Conservation (phyloP, 2,888 invertebrate species). For the Hyalella azteca region DNA sequence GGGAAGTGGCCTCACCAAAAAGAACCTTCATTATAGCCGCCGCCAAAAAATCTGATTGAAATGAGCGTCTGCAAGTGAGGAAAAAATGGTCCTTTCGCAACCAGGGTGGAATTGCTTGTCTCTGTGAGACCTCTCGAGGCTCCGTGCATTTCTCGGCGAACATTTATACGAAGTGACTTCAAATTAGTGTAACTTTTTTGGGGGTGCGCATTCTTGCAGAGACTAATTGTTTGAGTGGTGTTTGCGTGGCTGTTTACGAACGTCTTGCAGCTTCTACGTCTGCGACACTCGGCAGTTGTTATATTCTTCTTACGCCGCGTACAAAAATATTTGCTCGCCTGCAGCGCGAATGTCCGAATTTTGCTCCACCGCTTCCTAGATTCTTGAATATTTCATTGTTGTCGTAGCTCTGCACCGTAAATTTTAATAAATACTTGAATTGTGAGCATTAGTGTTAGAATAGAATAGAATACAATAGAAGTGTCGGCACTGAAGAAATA, state of each 20-base stretch:
- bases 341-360: background rate
- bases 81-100: conserved; percentile 5
- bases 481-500: no score
- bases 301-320: no score
- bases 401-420: no score
- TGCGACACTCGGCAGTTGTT: background rate
- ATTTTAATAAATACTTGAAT: no score
- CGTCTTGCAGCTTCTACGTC: background rate
- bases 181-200: conserved; percentile 24
- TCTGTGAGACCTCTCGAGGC: conserved; percentile 20
- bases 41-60: conserved; percentile 27
- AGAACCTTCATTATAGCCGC: conserved; percentile 19
- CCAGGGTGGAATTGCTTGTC: conserved; percentile 25
- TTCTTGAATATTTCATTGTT: background rate
- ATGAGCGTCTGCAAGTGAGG: conserved; percentile 9
- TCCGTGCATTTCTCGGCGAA: background rate
- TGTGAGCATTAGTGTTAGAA: no score
- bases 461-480: no score
- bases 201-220: background rate
- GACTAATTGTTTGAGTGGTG: conserved; percentile 18
- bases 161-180: conserved; percentile 23
- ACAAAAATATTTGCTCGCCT: conserved; percentile 1
- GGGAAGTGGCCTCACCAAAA: background rate
- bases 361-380: background rate
- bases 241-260: background rate